Evolutionary conservation across 1,140 invertebrate species (phyloP), one percentile per base, ranked within the genome.

Genomic region (Meloidogyne floridensis): DNA sequence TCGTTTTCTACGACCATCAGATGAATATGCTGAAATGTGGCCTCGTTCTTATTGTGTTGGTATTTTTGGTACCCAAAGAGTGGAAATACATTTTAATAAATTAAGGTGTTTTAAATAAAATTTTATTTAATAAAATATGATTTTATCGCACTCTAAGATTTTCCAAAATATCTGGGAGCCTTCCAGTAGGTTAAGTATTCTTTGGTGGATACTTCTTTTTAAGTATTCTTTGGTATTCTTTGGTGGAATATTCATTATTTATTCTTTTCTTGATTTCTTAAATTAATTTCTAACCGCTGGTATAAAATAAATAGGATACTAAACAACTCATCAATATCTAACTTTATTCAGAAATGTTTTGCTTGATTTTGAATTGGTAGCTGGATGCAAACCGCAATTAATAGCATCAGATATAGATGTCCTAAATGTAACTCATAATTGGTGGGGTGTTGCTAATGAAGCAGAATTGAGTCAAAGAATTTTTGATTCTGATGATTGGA

Each of bases 401-500:
- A 1, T 95, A 0, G 94, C 94, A 81, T 92, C 98, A 0, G 93
- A 96, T 82, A 47, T 7, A 8, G 77, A 79, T 53, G 96, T 92
- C 71, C 91, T 99, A 9, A 94, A 98, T 90, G 95, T 95, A 0
- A 92, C 92, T 15, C 94, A 97, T 89, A 99, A 99, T 90, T 99
- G 95, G 94, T 99, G 97, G 97, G 97, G 96, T 9, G 94, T 93
- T 5, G 91, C 91, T 10, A 90, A 86, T 76, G 88, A 90, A 72
- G 89, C 83, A 43, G 78, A 76, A 32, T 74, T 99, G 51, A 92
- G 93, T 83, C 92, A 93, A 73, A 93, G 94, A 88, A 97, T 99
- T 85, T 99, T 99, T 90, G 98, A 99, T 91, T 98, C 99, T 92
- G 96, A 99, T 90, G 97, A 98, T 89, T 98, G 97, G 97, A 99